These are phyloP conservation scores for Peromyscus californicus DNA, from an alignment of 2,113 vertebrate species.

Conservation along the genomic window DNA sequence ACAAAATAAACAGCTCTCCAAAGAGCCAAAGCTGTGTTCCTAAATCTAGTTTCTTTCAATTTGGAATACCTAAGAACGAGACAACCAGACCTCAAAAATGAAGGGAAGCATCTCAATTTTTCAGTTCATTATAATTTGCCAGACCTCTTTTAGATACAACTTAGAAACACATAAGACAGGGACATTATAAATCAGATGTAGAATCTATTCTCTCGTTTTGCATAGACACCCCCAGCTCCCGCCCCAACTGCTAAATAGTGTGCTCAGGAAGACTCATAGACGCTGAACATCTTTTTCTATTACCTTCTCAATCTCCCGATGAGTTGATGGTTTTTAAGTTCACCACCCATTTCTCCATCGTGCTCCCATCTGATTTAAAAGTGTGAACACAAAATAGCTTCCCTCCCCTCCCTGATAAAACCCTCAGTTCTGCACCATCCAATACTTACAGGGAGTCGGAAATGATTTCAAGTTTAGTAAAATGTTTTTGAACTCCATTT, in stretches of 20 bases:
- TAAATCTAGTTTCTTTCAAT: slow-evolving; percentile 47
- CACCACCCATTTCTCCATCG: not conserved
- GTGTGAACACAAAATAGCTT: not conserved
- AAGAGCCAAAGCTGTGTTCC: slow-evolving; percentile 45
- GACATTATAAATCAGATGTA: slow-evolving; percentile 43
- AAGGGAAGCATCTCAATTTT: slow-evolving; percentile 56
- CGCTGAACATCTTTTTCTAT: not conserved
- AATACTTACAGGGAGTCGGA: not conserved
- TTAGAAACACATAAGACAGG: not conserved
- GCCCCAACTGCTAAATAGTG: not conserved
- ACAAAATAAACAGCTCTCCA: slow-evolving; percentile 47
- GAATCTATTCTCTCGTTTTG: not conserved
- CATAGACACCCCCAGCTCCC: not conserved
- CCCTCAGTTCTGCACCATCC: not conserved
- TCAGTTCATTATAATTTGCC: slow-evolving; percentile 23
- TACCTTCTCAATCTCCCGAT: not conserved
- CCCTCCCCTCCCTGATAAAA: not conserved
- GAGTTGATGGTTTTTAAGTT: slow-evolving; percentile 23
- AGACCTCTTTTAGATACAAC: slow-evolving; percentile 36
- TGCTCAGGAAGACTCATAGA: not conserved
- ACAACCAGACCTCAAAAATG: slow-evolving; percentile 35
- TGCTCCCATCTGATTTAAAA: slow-evolving; percentile 41
- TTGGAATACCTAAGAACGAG: slow-evolving; percentile 69
- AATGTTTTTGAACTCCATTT: not conserved
- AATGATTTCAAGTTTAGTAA: slow-evolving; percentile 38